Conservation (phyloP, 2,888 invertebrate species). For the Phalera bucephala region DNA sequence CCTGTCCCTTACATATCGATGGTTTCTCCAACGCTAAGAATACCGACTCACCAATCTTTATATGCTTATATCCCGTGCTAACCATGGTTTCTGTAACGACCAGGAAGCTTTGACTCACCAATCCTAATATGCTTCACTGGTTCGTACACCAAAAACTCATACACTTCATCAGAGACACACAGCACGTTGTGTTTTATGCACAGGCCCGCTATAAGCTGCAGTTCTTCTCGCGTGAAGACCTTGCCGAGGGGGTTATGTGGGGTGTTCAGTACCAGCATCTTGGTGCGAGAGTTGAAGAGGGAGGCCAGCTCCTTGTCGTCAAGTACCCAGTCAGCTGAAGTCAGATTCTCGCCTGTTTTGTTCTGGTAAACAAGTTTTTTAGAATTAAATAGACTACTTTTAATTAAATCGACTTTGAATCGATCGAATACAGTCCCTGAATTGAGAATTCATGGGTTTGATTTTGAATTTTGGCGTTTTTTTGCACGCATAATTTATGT, state of each 20-base stretch:
- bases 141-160: constrained; percentile 97
- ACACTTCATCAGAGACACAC: constrained; percentile 98
- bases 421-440: too few relatives aligned
- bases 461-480: too few relatives aligned
- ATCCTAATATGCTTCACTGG: constrained; percentile 94
- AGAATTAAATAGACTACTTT: too few relatives aligned
- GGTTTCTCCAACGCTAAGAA: too few relatives aligned
- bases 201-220: constrained; percentile 91
- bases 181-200: constrained; percentile 96
- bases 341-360: constrained; percentile 62
- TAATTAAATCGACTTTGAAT: too few relatives aligned
- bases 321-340: constrained; percentile 94
- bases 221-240: constrained; percentile 86
- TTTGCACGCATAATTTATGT: too few relatives aligned
- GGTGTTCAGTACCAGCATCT: constrained; percentile 97
- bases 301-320: constrained; percentile 91
- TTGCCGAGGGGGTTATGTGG: constrained; percentile 99
- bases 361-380: constrained; percentile 7
- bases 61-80: too few relatives aligned
- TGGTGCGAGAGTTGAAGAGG: constrained; percentile 94
- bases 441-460: too few relatives aligned
- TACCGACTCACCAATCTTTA: too few relatives aligned
- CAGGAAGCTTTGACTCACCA: constrained; percentile 80
- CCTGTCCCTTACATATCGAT: too few relatives aligned
- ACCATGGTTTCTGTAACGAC: too few relatives aligned